A percentile compares a stretch with the other conserved stretches of the same genome.
These are phyloP conservation scores for Conistra vaccinii DNA, from an alignment of 2,888 invertebrate genomes.

Conservation along the genomic window DNA sequence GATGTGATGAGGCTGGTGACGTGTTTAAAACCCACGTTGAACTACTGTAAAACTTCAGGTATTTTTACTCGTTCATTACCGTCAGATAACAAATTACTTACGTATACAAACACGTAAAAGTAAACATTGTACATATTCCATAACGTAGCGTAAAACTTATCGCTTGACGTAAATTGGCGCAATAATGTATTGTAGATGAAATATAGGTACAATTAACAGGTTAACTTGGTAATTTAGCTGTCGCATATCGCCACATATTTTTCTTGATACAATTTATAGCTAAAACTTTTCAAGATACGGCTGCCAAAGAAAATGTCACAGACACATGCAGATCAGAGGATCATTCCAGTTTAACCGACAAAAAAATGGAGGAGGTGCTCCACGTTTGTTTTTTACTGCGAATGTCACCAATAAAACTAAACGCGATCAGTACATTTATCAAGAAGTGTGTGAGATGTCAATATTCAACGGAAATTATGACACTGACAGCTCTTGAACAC, in stretches of 20 bases:
- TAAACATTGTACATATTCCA: conserved; percentile 9
- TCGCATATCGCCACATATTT: background rate
- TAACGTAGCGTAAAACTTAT: conserved; percentile 1
- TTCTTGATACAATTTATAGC: background rate
- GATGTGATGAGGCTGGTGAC: background rate
- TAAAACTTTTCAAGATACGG: background rate
- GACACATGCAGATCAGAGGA: background rate
- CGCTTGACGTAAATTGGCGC: conserved; percentile 8
- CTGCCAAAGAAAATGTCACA: background rate
- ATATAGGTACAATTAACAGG: background rate
- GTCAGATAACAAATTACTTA: background rate
- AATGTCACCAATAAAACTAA: background rate
- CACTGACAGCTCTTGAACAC: too few species aligned
- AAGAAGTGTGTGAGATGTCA: too few species aligned
- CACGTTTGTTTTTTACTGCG: background rate
- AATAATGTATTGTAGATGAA: background rate
- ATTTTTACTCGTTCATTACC: background rate
- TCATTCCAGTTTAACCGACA: background rate
- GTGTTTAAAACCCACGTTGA: background rate
- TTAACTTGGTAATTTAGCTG: background rate
- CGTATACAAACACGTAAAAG: background rate
- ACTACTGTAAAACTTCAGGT: too few species aligned
- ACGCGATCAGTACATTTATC: background rate
- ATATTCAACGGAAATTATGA: too few species aligned
- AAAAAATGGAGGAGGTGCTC: background rate